A percentile compares a stretch with the other conserved stretches of the same genome.
Conservation (phyloP, 2,888 invertebrate species). For the Sphaerophoria rueppellii region DNA sequence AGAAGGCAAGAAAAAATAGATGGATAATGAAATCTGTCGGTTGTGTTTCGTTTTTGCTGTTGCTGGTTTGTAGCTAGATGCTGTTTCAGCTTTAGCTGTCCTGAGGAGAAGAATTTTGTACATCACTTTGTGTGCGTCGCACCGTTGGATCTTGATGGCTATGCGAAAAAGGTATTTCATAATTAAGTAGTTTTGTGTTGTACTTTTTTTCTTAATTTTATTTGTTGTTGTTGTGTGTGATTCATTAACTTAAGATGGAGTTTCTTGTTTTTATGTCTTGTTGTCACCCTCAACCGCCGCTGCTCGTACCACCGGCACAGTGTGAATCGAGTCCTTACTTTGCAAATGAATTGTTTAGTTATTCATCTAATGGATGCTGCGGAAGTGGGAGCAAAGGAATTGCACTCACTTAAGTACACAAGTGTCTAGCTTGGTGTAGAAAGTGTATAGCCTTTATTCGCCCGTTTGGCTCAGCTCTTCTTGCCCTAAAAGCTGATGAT, state of each 20-base stretch:
- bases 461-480: not conserved
- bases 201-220: not conserved
- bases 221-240: constrained; percentile 55
- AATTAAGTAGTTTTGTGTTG: constrained; percentile 62
- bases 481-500: not conserved
- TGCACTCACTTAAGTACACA: constrained; percentile 60
- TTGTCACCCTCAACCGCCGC: not conserved
- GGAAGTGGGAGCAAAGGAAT: constrained; percentile 59
- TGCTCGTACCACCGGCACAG: not conserved
- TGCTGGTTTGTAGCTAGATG: constrained; percentile 34
- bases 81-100: not conserved
- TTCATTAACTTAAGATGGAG: constrained; percentile 66
- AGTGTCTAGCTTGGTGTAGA: constrained; percentile 45
- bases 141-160: constrained; percentile 25
- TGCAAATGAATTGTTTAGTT: constrained; percentile 72
- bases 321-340: constrained; percentile 33
- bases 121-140: constrained; percentile 21
- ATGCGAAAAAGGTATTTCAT: constrained; percentile 62
- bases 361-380: constrained; percentile 69
- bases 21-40: constrained; percentile 18
- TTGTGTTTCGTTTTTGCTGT: constrained; percentile 44
- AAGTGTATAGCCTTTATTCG: constrained; percentile 33
- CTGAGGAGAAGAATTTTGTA: not conserved
- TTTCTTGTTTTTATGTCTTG: constrained; percentile 46
- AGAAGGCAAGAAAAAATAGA: not conserved